These are phyloP conservation scores for Antigone vipio DNA, from an alignment of 2,113 vertebrate genomes.

Conservation along the genomic window DNA sequence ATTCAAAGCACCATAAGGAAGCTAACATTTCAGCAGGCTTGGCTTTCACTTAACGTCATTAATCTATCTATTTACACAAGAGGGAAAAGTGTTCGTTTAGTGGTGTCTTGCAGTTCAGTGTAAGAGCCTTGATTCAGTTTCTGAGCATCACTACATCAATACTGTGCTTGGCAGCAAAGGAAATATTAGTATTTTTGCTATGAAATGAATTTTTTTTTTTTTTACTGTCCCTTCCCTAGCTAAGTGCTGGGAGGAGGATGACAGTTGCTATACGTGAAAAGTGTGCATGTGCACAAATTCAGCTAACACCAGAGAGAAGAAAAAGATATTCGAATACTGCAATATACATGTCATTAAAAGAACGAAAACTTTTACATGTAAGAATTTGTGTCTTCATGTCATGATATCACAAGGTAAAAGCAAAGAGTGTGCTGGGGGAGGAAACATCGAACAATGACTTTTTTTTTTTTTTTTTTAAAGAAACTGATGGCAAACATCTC, in stretches of 20 bases:
- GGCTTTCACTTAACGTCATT: conserved; percentile 75
- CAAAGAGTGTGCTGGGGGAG: not conserved
- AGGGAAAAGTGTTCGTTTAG: conserved; percentile 73
- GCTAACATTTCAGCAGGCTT: conserved; percentile 77
- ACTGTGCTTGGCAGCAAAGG: conserved; percentile 51
- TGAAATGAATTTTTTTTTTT: not conserved
- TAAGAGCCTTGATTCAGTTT: conserved; percentile 61
- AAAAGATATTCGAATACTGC: not conserved
- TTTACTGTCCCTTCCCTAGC: not conserved
- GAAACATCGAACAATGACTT: conserved; percentile 47
- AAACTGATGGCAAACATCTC: conserved; percentile 83
- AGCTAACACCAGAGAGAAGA: not conserved
- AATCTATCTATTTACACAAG: conserved; percentile 79
- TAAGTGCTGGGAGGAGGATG: not conserved
- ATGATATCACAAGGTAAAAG: conserved; percentile 35
- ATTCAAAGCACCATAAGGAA: conserved; percentile 80
- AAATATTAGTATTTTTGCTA: conserved; percentile 66
- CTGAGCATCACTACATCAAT: conserved; percentile 54
- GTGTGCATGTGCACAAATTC: not conserved
- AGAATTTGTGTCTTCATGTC: conserved; percentile 13
- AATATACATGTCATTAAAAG: not conserved
- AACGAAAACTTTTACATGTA: conserved; percentile 4
- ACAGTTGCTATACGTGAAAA: not conserved
- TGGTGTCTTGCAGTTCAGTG: conserved; percentile 40
- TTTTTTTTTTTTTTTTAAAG: conserved; percentile 73